Percentiles rank a stretch among this genome's conserved stretches.
Evolutionary conservation across 2,797 vertebrate genomes (phyloP).

Genomic region (Pipistrellus nathusii): DNA sequence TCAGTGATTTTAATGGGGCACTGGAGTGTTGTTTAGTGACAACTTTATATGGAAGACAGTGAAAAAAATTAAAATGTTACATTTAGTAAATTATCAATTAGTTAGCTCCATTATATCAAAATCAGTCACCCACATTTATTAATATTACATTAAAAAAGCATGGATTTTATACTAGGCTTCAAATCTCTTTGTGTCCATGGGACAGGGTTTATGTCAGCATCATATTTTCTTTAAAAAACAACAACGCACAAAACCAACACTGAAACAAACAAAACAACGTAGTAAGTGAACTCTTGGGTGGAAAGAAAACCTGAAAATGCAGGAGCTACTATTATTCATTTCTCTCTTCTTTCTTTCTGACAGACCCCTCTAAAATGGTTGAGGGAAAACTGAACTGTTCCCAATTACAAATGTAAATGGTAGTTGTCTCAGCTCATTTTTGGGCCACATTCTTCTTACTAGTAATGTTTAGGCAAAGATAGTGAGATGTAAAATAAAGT

Average conservation of each 20-base stretch:
- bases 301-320: not conserved
- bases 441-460: not conserved
- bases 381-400: not conserved
- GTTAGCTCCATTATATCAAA: conserved; percentile 77
- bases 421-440: not conserved
- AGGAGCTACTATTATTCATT: not conserved
- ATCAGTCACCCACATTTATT: conserved; percentile 54
- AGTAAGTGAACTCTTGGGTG: not conserved
- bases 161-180: conserved; percentile 22
- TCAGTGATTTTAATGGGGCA: conserved; percentile 78
- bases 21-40: conserved; percentile 80
- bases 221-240: not conserved
- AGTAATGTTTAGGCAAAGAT: not conserved
- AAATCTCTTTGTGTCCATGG: not conserved
- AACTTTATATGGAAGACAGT: conserved; percentile 77
- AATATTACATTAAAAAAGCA: conserved; percentile 57
- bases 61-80: conserved; percentile 82
- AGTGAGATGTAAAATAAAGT: not conserved
- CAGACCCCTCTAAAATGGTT: not conserved
- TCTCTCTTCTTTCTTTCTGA: not conserved
- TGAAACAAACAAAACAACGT: not conserved
- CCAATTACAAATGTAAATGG: not conserved
- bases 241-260: not conserved
- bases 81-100: conserved; percentile 83
- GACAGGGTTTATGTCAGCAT: not conserved